phyloP scores from a whole-genome alignment of 2,888 invertebrate species.

The Cataglyphis cursor region DNA sequence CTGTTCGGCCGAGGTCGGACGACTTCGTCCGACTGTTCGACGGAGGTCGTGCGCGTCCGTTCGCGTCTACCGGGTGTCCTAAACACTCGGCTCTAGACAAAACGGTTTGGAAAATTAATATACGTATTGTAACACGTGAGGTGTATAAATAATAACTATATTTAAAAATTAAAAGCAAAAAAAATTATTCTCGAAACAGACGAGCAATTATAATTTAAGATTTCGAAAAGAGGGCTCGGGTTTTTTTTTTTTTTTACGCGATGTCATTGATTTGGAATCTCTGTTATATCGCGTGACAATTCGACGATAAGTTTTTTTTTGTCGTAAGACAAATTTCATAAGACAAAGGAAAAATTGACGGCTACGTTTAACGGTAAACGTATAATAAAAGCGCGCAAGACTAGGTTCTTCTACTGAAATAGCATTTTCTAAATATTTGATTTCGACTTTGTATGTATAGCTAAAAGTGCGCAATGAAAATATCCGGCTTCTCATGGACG shows the following conservation, averaged over 20 bases:
- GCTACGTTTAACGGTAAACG: conserved; percentile 23
- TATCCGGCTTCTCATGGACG: conserved; percentile 48
- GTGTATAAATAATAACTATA: background rate
- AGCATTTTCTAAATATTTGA: conserved; percentile 48
- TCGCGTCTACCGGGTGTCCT: conserved; percentile 61
- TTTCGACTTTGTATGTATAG: conserved; percentile 8
- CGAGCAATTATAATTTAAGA: background rate
- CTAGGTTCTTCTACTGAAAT: conserved; percentile 32
- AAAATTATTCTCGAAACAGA: background rate
- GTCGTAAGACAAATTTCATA: too few relatives aligned
- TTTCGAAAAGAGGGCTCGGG: background rate
- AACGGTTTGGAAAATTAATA: background rate
- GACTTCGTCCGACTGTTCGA: conserved; percentile 73
- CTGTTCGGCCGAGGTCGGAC: conserved; percentile 80
- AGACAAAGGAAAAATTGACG: background rate
- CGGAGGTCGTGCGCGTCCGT: conserved; percentile 71
- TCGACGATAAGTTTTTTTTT: background rate
- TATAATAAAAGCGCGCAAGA: conserved; percentile 18
- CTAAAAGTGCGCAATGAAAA: conserved; percentile 46
- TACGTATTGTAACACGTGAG: background rate
- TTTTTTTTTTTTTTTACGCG: background rate
- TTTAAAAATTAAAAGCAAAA: background rate
- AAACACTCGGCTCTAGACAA: background rate
- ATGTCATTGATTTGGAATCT: background rate
- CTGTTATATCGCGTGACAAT: background rate